Evolutionary conservation across 2,888 invertebrate species (phyloP), one percentile per base, ranked within the genome.

Genomic region (Pediacus dermestoides): DNA sequence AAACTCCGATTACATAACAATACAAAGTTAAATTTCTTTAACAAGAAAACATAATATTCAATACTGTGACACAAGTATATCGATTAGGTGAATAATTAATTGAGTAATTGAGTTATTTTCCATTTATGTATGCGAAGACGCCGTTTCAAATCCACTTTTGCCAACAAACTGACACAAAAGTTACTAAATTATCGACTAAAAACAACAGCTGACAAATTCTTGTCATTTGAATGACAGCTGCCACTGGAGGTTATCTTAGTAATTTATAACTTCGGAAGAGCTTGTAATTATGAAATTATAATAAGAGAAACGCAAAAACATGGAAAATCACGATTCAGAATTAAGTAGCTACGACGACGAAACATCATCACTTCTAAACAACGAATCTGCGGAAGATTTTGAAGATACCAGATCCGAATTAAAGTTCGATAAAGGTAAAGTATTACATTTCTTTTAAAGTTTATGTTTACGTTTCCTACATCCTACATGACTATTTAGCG

Each of bases 401-500:
- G 55, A 57, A 16, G 70, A 70, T 55, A 68, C 66, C 6, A 53
- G 69, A 44, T 68, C 68, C 2, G 81, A 82, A 68, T 69, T 84
- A 53, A 81, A 77, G 70, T 84, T 84, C 64, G 82, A 82, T 66
- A 75, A 77, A 73, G 77, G 82, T 82, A 77, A 39, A 18, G 31
- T 21, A 11, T 34, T 12, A 9, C 21, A 15, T 36, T 3, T n/a
- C 12, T 28, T 3, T 4, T 7, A 4, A 14, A 4, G 4, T 3
- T 13, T 28, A 9, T 13, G n/a, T 23, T 4, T 10, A 23, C 10
- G 23, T 23, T 23, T 6, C 23, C n/a, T n/a, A 18, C n/a, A 36
- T 18, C 27, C 7, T 39, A 6, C 16, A 30, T 37, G 34, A 31
- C 37, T 25, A 50, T 53, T 16, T 44, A 78, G 78, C 64, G 64